These are phyloP conservation scores for Belgica antarctica DNA, from an alignment of 2,888 invertebrate species.

Conservation along the genomic window DNA sequence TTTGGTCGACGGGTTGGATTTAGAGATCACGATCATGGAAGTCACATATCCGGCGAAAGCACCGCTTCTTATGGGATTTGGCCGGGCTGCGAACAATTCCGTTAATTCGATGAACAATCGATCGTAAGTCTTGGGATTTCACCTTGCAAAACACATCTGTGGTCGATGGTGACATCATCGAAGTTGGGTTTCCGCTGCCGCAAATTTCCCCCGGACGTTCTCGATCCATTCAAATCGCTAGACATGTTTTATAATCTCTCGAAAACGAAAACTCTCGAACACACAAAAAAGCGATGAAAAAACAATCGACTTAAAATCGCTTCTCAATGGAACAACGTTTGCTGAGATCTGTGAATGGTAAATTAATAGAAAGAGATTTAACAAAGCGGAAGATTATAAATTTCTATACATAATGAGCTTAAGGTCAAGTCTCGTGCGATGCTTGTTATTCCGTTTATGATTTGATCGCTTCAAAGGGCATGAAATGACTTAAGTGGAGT, in stretches of 20 bases:
- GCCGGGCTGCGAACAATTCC: neutral
- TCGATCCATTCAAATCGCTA: neutral
- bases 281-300: neutral
- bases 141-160: slow-evolving; percentile 35
- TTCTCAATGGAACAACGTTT: slow-evolving; percentile 5
- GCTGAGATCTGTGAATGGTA: neutral
- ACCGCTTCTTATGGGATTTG: neutral
- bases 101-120: neutral
- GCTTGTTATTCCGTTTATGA: slow-evolving; percentile 1
- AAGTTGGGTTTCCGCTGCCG: slow-evolving; percentile 10
- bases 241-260: neutral
- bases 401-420: neutral
- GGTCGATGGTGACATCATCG: slow-evolving; percentile 34
- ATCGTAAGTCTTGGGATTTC: neutral
- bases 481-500: too few species aligned
- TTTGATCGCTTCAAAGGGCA: too few species aligned
- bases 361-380: neutral
- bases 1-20: slow-evolving; percentile 34
- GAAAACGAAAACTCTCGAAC: neutral
- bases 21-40: slow-evolving; percentile 15
- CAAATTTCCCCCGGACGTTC: slow-evolving; percentile 4
- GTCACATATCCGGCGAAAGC: neutral
- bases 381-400: slow-evolving; percentile 26
- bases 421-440: slow-evolving; percentile 30
- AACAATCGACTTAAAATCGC: neutral